Conservation (phyloP, 2,888 invertebrate species). For the Drosophila rubida region DNA sequence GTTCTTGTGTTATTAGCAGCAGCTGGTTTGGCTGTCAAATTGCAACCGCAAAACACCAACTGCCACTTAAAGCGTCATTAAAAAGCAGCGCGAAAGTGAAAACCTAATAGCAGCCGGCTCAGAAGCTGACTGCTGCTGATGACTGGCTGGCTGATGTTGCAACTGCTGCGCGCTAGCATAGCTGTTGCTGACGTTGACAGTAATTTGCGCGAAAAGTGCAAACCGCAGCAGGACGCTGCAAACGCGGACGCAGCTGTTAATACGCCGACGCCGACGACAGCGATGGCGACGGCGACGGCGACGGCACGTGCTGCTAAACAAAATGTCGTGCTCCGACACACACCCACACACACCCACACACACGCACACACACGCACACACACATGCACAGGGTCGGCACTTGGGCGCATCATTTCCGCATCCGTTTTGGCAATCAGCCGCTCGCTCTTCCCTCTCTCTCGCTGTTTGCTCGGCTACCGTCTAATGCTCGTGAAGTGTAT, state of each 20-base stretch:
- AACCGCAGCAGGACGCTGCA: conserved; percentile 60
- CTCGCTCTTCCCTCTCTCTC: neutral
- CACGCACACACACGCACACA: neutral
- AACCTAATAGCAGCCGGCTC: conserved; percentile 36
- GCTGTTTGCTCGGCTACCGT: neutral
- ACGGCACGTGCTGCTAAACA: conserved; percentile 76
- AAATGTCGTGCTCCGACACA: conserved; percentile 47
- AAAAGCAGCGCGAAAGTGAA: conserved; percentile 58
- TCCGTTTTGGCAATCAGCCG: conserved; percentile 70
- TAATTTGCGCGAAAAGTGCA: conserved; percentile 63
- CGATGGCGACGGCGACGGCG: conserved; percentile 52
- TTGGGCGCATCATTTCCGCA: conserved; percentile 71
- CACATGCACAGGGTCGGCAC: conserved; percentile 18
- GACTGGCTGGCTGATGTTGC: conserved; percentile 28
- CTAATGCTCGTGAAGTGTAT: conserved; percentile 17
- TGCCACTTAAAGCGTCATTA: conserved; percentile 49
- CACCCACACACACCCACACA: conserved; percentile 11
- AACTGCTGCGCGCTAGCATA: conserved; percentile 16
- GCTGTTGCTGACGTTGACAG: conserved; percentile 61
- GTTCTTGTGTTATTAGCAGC: conserved; percentile 21
- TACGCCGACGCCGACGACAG: conserved; percentile 59
- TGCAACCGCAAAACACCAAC: conserved; percentile 49
- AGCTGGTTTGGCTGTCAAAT: conserved; percentile 34
- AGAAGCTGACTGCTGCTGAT: conserved; percentile 20
- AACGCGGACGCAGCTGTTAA: conserved; percentile 59